Evolutionary conservation across 2,113 vertebrate genomes (phyloP), one percentile per base, ranked within the genome.

Genomic region (Peucedramus taeniatus): DNA sequence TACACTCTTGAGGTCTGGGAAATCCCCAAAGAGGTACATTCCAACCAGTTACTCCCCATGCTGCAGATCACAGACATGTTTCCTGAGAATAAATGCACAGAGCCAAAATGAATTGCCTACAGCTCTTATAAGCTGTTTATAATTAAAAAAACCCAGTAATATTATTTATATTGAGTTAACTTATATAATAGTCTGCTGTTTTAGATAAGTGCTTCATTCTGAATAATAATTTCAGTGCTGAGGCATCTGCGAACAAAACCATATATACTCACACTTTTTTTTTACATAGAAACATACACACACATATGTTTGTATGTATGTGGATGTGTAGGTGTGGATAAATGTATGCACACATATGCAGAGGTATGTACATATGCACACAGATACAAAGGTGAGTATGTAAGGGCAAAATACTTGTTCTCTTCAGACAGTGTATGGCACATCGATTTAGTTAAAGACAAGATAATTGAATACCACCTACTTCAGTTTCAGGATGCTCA

Each of bases 291-390:
- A 59, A 31, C 1, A 24, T 3, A 53, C 4, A 30, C 1, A 47
- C 5, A 20, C 7, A 22, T 6, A 66, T 3, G 9, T 30, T 21
- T 60, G 28, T 30, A 47, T 15, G 17, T 10, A 22, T 4, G 7
- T 40, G 17, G 61, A 40, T 9, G 13, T 7, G 21, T 14, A 65
- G 39, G 23, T n/a, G 21, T 26, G 53, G 22, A 54, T 22, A 68
- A 60, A 51, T 8, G 11, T 7, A 60, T 3, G 3, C 13, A 72
- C 27, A 39, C 1, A 39, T 28, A 2, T 1, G 6, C 14, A 42
- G 7, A 69, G 13, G 4, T 44, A 35, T 5, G 28, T 30, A 45
- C 2, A 0, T 22, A 49, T 33, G 65, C 10, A 20, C 6, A 59
- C 19, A 39, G 22, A 44, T 13, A 59, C 18, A 74, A 45, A 82